These are phyloP conservation scores for Hipposideros larvatus DNA, from an alignment of 2,797 vertebrate genomes.

Conservation along the genomic window DNA sequence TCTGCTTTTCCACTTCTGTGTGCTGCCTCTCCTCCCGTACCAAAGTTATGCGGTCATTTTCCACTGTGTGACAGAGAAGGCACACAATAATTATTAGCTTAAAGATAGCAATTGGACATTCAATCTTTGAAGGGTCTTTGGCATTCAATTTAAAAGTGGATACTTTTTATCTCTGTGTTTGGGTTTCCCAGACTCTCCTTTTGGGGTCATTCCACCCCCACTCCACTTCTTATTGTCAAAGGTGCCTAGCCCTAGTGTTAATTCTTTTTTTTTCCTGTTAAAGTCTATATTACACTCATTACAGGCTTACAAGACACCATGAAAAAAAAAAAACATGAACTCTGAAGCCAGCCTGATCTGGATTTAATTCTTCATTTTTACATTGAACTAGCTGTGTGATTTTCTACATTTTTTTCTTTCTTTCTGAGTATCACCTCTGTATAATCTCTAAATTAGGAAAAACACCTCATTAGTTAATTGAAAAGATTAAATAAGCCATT, in stretches of 20 bases:
- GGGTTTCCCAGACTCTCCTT: background rate
- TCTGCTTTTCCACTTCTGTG: background rate
- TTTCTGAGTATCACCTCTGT: background rate
- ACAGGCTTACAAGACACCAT: background rate
- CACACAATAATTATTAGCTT: background rate
- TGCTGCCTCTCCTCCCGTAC: background rate
- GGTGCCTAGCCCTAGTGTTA: background rate
- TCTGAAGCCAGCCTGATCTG: background rate
- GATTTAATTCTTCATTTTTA: background rate
- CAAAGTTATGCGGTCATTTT: background rate
- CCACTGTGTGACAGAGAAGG: background rate
- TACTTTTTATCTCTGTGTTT: background rate
- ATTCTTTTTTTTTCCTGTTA: background rate
- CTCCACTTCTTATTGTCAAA: background rate
- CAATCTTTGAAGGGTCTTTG: background rate
- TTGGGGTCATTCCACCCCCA: background rate
- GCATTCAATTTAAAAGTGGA: background rate
- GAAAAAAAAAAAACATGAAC: background rate
- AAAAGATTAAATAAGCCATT: conserved; percentile 46
- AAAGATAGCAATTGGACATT: background rate
- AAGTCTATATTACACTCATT: background rate
- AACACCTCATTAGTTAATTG: conserved; percentile 45
- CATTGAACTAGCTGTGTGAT: background rate
- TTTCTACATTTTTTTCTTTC: background rate
- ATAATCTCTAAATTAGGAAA: conserved; percentile 39